phyloP scores from a whole-genome alignment of 2,888 invertebrate genomes.

The Rhimphoctona megacephalus region DNA sequence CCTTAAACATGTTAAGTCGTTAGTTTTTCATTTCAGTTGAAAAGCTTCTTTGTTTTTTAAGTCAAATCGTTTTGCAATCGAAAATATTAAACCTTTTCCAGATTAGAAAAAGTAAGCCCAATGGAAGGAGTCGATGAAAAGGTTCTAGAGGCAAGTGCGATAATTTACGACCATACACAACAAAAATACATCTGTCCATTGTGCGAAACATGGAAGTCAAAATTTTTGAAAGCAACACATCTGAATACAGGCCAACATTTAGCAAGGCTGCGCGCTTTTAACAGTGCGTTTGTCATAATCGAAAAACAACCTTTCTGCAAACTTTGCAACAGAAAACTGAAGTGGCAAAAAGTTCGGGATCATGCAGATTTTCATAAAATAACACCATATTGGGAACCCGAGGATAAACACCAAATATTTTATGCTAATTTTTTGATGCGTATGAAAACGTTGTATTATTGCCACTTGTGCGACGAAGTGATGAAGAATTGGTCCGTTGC shows the following conservation, averaged over 20 bases:
- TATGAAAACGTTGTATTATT: neutral
- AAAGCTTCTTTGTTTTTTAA: too few relatives aligned
- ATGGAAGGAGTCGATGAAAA: neutral
- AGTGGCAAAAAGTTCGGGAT: neutral
- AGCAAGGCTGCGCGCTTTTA: neutral
- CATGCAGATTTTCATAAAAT: constrained; percentile 15
- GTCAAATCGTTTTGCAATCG: too few relatives aligned
- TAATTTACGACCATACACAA: neutral
- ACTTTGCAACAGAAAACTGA: neutral
- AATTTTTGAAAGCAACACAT: neutral
- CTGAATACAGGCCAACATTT: neutral
- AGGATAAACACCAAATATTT: neutral
- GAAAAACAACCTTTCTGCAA: neutral
- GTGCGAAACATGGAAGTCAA: neutral
- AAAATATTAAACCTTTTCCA: neutral
- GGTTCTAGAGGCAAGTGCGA: neutral
- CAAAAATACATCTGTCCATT: neutral
- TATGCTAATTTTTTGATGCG: neutral
- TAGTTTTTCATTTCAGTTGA: too few relatives aligned
- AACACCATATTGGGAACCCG: neutral
- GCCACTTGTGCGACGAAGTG: constrained; percentile 33
- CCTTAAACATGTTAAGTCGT: too few relatives aligned
- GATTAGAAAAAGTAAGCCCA: neutral
- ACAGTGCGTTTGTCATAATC: neutral
- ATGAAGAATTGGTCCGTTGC: constrained; percentile 13